A percentile compares a stretch with the other conserved stretches of the same genome.
Conservation (phyloP, 2,113 vertebrate species). For the Coracopsis vasa region DNA sequence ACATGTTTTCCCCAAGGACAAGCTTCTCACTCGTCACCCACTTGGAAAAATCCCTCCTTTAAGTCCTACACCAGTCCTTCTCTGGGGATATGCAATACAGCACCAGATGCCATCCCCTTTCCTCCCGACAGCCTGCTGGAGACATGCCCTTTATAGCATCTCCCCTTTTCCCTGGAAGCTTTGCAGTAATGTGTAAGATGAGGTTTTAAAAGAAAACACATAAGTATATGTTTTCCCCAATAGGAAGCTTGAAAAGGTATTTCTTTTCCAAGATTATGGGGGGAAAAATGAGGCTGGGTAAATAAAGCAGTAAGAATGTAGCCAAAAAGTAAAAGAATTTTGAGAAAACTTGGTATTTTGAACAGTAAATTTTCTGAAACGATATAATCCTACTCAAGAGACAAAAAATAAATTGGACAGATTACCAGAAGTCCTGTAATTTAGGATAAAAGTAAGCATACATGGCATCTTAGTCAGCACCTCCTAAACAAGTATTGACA, state of each 20-base stretch:
- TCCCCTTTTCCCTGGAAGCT: not conserved
- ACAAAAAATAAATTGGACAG: not conserved
- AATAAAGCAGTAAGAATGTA: not conserved
- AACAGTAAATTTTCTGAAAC: not conserved
- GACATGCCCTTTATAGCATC: not conserved
- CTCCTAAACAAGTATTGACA: not conserved
- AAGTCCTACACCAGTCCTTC: not conserved
- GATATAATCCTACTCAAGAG: not conserved
- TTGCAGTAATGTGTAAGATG: not conserved
- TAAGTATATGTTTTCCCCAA: not conserved
- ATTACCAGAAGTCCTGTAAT: not conserved
- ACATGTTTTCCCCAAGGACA: not conserved
- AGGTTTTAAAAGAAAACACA: not conserved
- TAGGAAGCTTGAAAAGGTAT: not conserved
- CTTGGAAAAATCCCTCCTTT: not conserved
- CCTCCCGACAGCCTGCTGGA: not conserved
- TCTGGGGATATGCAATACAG: too few species aligned
- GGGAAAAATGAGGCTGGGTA: not conserved
- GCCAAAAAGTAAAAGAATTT: not conserved
- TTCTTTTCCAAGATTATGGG: not conserved
- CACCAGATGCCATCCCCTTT: fast-evolving
- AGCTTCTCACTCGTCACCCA: not conserved
- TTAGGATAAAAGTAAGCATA: not conserved
- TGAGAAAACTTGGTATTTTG: not conserved
- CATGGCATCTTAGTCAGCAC: not conserved